phyloP scores from a whole-genome alignment of 35 echinoderm and acorn worm species.

The Ptychodera flava region DNA sequence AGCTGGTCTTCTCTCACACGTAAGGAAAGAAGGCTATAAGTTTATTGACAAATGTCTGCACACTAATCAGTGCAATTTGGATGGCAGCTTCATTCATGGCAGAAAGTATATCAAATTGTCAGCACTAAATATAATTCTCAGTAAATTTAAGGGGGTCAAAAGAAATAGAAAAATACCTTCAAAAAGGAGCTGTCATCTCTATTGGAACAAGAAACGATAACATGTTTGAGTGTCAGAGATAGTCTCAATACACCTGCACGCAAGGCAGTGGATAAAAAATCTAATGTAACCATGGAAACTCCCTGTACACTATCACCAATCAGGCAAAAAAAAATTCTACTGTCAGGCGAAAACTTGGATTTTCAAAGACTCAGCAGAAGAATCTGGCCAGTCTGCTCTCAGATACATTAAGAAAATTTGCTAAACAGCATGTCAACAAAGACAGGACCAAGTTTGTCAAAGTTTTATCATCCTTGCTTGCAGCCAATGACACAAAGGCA shows the following conservation, averaged over 20 bases:
- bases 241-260: background rate
- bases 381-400: background rate
- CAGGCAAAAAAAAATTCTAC: background rate
- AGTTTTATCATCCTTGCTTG: background rate
- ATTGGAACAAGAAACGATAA: background rate
- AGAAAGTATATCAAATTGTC: background rate
- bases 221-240: background rate
- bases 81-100: background rate
- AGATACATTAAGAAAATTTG: background rate
- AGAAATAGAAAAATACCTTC: background rate
- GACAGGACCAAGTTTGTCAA: background rate
- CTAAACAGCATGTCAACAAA: background rate
- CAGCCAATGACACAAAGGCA: background rate
- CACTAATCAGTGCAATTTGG: background rate
- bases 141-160: background rate
- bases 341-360: background rate
- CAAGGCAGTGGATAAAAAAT: background rate
- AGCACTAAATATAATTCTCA: background rate
- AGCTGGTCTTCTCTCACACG: background rate
- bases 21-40: background rate
- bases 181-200: background rate
- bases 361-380: background rate
- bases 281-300: background rate
- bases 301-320: background rate
- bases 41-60: background rate